Evolutionary conservation across 2,797 vertebrate species (phyloP).

Genomic region (Tokudaia muenninki): DNA sequence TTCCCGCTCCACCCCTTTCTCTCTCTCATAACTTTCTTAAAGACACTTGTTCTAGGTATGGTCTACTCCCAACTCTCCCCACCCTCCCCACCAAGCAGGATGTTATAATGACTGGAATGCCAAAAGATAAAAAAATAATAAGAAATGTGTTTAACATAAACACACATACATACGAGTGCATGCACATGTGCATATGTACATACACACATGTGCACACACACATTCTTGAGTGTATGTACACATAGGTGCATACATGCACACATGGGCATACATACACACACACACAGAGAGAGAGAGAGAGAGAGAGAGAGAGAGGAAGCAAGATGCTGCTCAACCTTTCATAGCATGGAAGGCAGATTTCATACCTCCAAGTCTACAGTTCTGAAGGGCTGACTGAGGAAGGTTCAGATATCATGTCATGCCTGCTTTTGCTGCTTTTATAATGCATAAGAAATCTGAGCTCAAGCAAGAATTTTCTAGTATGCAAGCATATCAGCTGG

Average conservation of each 20-base stretch:
- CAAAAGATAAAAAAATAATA: not conserved
- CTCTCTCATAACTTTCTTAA: not conserved
- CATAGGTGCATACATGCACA: not conserved
- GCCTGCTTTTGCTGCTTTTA: not conserved
- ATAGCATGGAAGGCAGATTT: not conserved
- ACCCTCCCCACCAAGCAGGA: not conserved
- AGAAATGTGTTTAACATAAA: not conserved
- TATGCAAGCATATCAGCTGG: not conserved
- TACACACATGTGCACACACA: not conserved
- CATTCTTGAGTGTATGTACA: too few relatives aligned
- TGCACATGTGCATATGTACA: too few relatives aligned
- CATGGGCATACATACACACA: not conserved
- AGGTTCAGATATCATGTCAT: not conserved
- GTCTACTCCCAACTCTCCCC: not conserved
- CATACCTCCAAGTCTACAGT: not conserved
- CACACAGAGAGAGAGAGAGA: not conserved
- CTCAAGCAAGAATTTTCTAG: conserved; percentile 6
- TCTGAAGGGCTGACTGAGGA: not conserved
- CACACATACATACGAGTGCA: not conserved
- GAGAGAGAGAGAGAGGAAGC: not conserved
- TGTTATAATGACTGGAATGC: not conserved
- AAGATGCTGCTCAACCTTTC: not conserved
- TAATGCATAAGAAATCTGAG: not conserved
- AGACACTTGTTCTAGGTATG: not conserved
- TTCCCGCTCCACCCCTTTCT: not conserved